These are phyloP conservation scores for Nycticryphes semicollaris DNA, from an alignment of 2,113 vertebrate species.

Conservation along the genomic window DNA sequence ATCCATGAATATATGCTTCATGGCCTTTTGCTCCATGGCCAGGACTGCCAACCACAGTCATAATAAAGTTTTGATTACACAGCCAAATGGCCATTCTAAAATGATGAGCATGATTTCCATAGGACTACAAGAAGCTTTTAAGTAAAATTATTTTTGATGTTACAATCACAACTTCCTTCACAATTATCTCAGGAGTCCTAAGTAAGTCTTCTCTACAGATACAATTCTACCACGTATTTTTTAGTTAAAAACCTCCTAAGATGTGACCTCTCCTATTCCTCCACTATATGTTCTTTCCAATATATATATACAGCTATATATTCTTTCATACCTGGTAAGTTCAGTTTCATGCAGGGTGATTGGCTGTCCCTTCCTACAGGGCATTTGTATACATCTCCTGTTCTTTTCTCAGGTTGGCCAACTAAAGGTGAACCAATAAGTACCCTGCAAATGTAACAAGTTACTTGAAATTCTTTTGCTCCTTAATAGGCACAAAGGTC, in stretches of 20 bases:
- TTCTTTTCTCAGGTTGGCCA: conserved; percentile 88
- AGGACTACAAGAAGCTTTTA: not conserved
- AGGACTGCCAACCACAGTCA: not conserved
- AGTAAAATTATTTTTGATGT: not conserved
- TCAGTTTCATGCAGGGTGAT: conserved; percentile 83
- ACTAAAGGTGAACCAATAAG: conserved; percentile 93
- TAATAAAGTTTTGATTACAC: not conserved
- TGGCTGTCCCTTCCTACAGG: conserved; percentile 76
- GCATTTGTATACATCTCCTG: conserved; percentile 97
- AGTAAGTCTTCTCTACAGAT: not conserved
- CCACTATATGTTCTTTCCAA: not conserved
- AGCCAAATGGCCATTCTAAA: not conserved
- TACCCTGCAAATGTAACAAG: conserved; percentile 80
- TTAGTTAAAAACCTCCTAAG: not conserved
- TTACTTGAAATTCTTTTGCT: not conserved
- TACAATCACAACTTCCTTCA: not conserved
- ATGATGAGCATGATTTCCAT: not conserved
- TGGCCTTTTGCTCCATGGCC: not conserved
- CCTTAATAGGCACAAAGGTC: not conserved
- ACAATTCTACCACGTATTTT: not conserved
- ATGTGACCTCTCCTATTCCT: not conserved
- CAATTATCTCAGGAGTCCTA: not conserved
- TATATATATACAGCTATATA: not conserved
- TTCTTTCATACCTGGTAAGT: conserved; percentile 83
- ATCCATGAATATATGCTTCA: not conserved